Percentiles rank a stretch among this genome's conserved stretches.
Evolutionary conservation across 2,888 invertebrate species (phyloP).

Genomic region (Amorpha juglandis): DNA sequence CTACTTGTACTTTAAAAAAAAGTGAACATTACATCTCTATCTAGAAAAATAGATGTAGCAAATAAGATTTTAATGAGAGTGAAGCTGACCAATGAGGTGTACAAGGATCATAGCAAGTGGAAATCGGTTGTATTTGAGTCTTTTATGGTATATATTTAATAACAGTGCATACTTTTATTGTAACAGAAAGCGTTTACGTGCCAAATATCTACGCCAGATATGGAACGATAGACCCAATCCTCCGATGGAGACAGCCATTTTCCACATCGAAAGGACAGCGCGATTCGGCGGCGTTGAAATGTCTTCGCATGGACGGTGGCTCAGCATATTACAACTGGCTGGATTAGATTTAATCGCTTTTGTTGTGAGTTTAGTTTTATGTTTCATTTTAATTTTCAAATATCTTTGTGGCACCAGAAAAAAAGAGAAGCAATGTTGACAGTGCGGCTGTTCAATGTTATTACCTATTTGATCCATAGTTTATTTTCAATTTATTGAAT

Average conservation of each 20-base stretch:
- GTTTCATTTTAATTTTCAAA: conserved; percentile 20
- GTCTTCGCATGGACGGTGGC: conserved; percentile 46
- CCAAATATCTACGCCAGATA: conserved; percentile 45
- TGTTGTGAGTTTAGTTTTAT: conserved; percentile 30
- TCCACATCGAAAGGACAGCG: conserved; percentile 53
- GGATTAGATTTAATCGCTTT: conserved; percentile 45
- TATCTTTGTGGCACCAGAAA: conserved; percentile 25
- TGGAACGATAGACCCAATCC: conserved; percentile 51
- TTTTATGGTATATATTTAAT: background rate
- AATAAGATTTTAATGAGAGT: too few species aligned
- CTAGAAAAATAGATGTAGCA: too few species aligned
- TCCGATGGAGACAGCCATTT: conserved; percentile 58
- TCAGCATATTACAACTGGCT: conserved; percentile 41
- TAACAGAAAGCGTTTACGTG: conserved; percentile 49
- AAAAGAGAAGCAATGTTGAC: conserved; percentile 36
- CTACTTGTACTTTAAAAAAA: too few species aligned
- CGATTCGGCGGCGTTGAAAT: conserved; percentile 46
- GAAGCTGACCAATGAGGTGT: background rate
- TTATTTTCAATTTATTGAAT: too few species aligned
- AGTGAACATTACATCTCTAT: too few species aligned
- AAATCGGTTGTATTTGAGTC: too few species aligned
- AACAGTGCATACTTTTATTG: background rate
- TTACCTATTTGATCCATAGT: background rate
- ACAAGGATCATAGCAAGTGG: too few species aligned
- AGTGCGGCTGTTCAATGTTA: background rate